Percentiles rank a stretch among this genome's conserved stretches.
Conservation (phyloP, 53 echinoderm and acorn worm species). For the Paracentrotus lividus region DNA sequence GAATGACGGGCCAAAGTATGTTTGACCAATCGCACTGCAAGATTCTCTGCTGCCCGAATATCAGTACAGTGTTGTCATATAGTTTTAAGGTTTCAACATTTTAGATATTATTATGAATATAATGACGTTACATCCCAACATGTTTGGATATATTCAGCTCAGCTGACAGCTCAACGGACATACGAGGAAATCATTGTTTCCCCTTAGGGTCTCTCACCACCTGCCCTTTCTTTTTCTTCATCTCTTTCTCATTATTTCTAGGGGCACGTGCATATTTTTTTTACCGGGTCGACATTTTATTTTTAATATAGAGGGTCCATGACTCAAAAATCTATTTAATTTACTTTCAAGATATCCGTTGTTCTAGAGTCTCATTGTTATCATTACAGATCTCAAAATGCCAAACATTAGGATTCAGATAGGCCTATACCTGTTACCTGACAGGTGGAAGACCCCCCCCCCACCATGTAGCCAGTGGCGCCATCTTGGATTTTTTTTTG, state of each 20-base stretch:
- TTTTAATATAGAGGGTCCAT: not conserved
- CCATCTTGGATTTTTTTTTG: not conserved
- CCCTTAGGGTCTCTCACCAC: not conserved
- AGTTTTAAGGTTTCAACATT: too few relatives aligned
- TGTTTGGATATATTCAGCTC: not conserved
- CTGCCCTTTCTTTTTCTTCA: not conserved
- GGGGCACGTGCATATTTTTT: too few relatives aligned
- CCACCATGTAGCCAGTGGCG: not conserved
- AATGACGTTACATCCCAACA: not conserved
- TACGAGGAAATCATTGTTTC: not conserved
- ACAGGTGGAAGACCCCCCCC: too few relatives aligned
- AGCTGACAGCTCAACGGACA: not conserved
- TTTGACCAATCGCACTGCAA: too few relatives aligned
- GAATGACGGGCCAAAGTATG: too few relatives aligned
- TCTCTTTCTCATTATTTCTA: not conserved
- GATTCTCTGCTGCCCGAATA: too few relatives aligned
- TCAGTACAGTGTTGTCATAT: too few relatives aligned
- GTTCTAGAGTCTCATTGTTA: conserved; percentile 15
- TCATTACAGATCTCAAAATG: not conserved
- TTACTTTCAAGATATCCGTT: conserved; percentile 51
- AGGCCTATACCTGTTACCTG: too few relatives aligned
- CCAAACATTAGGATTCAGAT: not conserved
- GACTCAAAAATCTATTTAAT: not conserved
- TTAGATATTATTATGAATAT: too few relatives aligned
- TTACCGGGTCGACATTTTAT: not conserved